phyloP scores from a whole-genome alignment of 2,888 invertebrate species.

The Phymatocera aterrima region DNA sequence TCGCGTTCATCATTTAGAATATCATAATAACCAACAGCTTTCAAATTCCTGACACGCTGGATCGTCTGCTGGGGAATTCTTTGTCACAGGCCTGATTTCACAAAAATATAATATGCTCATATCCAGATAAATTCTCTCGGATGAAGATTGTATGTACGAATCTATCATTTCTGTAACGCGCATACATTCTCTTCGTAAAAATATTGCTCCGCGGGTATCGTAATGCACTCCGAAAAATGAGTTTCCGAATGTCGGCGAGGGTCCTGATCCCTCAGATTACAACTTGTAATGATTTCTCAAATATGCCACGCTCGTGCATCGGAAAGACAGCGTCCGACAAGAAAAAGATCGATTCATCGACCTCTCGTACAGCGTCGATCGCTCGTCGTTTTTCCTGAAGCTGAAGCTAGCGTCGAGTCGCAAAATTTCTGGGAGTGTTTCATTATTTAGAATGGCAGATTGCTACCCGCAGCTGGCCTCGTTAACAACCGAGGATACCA shows the following conservation, averaged over 20 bases:
- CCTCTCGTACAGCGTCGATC: not conserved
- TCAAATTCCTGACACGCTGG: not conserved
- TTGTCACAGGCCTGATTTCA: too few species aligned
- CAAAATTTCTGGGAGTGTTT: not conserved
- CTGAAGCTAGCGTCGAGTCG: not conserved
- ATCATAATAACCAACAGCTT: not conserved
- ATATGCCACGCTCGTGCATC: not conserved
- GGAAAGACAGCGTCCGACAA: not conserved
- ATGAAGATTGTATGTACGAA: too few species aligned
- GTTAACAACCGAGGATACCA: not conserved
- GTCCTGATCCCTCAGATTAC: not conserved
- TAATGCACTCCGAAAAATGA: not conserved
- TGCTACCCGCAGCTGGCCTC: not conserved
- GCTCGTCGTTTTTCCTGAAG: not conserved
- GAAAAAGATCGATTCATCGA: not conserved
- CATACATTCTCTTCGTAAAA: not conserved
- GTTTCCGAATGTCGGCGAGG: not conserved
- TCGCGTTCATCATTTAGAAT: not conserved
- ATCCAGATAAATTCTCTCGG: too few species aligned
- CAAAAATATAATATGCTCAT: too few species aligned
- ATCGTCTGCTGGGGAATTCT: too few species aligned
- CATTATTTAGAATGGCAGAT: slow-evolving; percentile 18
- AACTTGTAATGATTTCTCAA: not conserved
- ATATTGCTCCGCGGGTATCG: not conserved
- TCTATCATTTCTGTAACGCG: too few species aligned